Percentiles rank a stretch among this genome's conserved stretches.
Conservation (phyloP, 2,888 invertebrate species). For the Omphaloscelis lunosa region DNA sequence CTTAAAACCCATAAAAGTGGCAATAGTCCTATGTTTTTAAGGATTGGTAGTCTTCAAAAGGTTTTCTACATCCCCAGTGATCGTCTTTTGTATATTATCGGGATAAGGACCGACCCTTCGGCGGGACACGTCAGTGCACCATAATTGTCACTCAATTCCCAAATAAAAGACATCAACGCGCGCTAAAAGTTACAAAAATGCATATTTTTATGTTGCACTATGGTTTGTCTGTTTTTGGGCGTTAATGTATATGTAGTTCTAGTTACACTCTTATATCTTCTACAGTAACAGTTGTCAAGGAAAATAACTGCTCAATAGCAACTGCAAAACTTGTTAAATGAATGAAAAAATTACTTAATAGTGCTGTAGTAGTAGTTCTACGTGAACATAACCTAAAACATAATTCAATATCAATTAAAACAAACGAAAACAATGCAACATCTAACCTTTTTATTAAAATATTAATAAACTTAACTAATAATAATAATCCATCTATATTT, state of each 20-base stretch:
- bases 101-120: too few species aligned
- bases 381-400: neutral
- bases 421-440: neutral
- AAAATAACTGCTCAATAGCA: too few species aligned
- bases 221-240: neutral
- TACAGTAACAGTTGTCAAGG: neutral
- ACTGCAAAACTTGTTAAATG: too few species aligned
- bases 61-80: neutral
- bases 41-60: neutral
- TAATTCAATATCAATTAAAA: neutral
- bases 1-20: too few species aligned
- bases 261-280: neutral
- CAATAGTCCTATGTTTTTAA: too few species aligned
- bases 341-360: neutral
- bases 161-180: conserved; percentile 77
- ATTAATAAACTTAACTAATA: neutral
- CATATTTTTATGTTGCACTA: neutral
- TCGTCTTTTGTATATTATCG: neutral
- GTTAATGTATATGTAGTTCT: neutral
- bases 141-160: neutral
- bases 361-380: too few species aligned
- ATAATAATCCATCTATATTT: conserved; percentile 15
- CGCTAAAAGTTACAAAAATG: conserved; percentile 16
- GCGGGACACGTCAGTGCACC: neutral
- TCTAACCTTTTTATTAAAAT: neutral